Conservation (phyloP, 2,113 vertebrate species). For the Gasterosteus aculeatus region DNA sequence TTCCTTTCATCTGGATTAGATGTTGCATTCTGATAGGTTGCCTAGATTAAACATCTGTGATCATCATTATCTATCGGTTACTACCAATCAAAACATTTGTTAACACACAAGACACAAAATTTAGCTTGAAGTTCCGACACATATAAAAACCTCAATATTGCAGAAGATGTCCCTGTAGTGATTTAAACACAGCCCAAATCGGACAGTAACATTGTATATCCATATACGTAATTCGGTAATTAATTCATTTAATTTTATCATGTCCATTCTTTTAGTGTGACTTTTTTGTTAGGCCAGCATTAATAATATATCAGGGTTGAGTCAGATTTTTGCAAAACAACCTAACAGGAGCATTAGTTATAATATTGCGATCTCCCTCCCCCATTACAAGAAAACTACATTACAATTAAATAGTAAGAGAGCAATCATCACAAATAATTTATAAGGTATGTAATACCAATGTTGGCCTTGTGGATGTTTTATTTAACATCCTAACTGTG, state of each 20-base stretch:
- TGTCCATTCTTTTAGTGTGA: not conserved
- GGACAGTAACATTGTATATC: not conserved
- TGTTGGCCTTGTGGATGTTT: slow-evolving; percentile 1
- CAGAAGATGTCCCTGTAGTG: not conserved
- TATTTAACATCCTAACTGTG: slow-evolving; percentile 4
- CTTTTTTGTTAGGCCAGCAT: not conserved
- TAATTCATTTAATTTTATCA: not conserved
- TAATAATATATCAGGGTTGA: not conserved
- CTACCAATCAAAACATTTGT: too few relatives aligned
- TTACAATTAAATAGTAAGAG: not conserved
- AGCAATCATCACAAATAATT: not conserved
- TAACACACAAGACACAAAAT: too few relatives aligned
- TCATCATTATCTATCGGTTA: too few relatives aligned
- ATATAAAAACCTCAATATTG: not conserved
- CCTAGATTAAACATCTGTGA: too few relatives aligned
- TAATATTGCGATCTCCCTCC: not conserved
- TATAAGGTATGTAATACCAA: not conserved
- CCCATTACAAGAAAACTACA: not conserved
- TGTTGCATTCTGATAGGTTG: too few relatives aligned
- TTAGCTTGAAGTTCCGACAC: not conserved
- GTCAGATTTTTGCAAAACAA: not conserved
- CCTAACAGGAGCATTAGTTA: not conserved
- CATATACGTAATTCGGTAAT: not conserved
- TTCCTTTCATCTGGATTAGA: not conserved
- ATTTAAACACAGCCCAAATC: not conserved